A percentile compares a stretch with the other conserved stretches of the same genome.
These are phyloP conservation scores for Halichoerus grypus DNA, from an alignment of 2,113 vertebrate genomes.

Conservation along the genomic window DNA sequence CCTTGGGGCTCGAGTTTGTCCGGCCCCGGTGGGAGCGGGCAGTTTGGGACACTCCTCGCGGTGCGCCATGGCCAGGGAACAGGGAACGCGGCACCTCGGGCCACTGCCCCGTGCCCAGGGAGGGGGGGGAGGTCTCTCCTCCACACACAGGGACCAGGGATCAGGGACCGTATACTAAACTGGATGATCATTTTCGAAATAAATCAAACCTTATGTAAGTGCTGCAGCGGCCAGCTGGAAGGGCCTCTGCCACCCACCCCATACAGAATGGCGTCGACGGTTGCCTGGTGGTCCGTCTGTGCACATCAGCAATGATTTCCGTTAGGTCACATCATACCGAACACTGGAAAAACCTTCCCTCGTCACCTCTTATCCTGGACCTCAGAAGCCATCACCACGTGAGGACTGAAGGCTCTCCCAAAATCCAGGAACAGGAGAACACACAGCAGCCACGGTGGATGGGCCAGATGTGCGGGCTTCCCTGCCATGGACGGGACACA, in stretches of 20 bases:
- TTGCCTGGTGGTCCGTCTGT: not conserved
- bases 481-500: rapidly evolving
- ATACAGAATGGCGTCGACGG: rapidly evolving
- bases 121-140: not conserved
- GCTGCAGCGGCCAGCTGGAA: not conserved
- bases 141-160: not conserved
- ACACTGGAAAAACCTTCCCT: rapidly evolving
- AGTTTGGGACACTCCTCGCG: not conserved
- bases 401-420: not conserved
- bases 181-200: not conserved
- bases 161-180: rapidly evolving
- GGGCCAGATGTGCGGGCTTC: not conserved
- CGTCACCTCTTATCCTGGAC: not conserved
- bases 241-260: not conserved
- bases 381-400: rapidly evolving
- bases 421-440: not conserved
- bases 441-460: rapidly evolving
- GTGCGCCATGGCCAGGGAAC: not conserved
- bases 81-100: rapidly evolving
- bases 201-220: not conserved
- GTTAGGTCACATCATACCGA: rapidly evolving
- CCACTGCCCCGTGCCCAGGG: too few species aligned
- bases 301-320: not conserved
- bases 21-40: not conserved
- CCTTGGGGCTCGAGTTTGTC: rapidly evolving